Base-by-base conservation (phyloP, 2,797 vertebrate species). In the Smutsia temminckii region DNA sequence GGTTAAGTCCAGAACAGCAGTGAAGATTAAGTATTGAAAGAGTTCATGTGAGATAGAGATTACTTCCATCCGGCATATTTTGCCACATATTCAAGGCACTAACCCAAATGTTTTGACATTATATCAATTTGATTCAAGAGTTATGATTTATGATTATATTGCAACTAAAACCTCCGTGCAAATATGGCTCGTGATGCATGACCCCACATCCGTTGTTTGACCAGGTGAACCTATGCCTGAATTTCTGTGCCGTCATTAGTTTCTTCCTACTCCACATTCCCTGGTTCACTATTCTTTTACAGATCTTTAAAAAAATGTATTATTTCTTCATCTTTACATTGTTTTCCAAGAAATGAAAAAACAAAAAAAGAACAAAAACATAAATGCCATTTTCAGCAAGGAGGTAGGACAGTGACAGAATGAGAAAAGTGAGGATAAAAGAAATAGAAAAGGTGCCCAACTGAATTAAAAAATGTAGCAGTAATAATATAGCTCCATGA, bases 71-170 rank as follows among this genome's bases (percentile, higher is more conserved):
- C 0, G 27, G 46, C 37, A 21, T 74, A 64, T 59, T 88, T 79
- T 95, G 77, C 66, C 66, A 71, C 40, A 75, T 72, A 96, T 18
- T 95, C 40, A 80, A 93, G 94, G 40, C 14, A 71, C 29, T 53
- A 61, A 68, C 6, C 32, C 83, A 84, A 96, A 90, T 90, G 94
- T 91, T 96, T 96, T 94, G 78, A 92, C 42, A 71, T 78, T 80
- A 17, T 91, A 66, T 91, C 77, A 46, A 32, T 83, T 85, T 40
- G 23, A 72, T 68, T 85, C 5, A 49, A 51, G 68, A 93, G 25
- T n/a, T 66, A 46, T 51, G 18, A 88, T 91, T 42, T 88, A 2
- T 94, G 55, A 85, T 92, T 23, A 57, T 55, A 68, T 55, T 63
- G 5, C 2, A 37, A 37, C 20, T 78, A 81, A 79, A 92, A 92